Percentiles rank a stretch among this genome's conserved stretches.
These are phyloP conservation scores for Philereme vetulata DNA, from an alignment of 2,888 invertebrate genomes.

Conservation along the genomic window DNA sequence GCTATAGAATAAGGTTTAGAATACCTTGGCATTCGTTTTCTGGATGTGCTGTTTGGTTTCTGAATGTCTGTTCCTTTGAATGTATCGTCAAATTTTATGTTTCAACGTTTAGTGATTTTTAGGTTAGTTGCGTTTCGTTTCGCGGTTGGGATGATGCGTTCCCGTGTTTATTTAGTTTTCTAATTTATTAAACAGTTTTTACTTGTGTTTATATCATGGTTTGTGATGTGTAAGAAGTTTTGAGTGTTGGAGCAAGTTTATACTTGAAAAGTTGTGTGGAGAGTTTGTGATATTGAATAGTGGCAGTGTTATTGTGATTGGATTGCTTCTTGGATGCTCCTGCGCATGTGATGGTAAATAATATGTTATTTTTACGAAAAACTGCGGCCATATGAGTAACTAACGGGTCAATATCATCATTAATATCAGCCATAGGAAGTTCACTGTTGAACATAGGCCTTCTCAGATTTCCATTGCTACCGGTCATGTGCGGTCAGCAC, in stretches of 20 bases:
- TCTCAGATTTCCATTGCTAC: no score
- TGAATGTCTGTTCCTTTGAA: slow-evolving; percentile 63
- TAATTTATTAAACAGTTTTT: slow-evolving; percentile 27
- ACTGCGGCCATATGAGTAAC: no score
- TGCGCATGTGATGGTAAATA: slow-evolving; percentile 20
- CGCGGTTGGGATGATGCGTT: slow-evolving; percentile 56
- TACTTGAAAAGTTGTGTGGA: neutral
- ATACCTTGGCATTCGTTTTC: slow-evolving; percentile 36
- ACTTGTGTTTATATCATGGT: slow-evolving; percentile 23
- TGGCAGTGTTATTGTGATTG: slow-evolving; percentile 18
- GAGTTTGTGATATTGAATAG: slow-evolving; percentile 24
- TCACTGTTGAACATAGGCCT: no score
- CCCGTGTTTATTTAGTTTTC: slow-evolving; percentile 36
- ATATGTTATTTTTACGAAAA: neutral
- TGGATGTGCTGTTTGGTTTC: slow-evolving; percentile 41
- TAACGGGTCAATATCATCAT: no score
- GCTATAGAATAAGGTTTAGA: slow-evolving; percentile 41
- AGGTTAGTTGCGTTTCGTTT: slow-evolving; percentile 72
- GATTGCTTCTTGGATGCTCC: slow-evolving; percentile 31
- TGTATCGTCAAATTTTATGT: slow-evolving; percentile 73
- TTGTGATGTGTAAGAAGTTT: slow-evolving; percentile 14
- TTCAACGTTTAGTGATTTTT: slow-evolving; percentile 60
- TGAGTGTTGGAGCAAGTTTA: slow-evolving; percentile 17
- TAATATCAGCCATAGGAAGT: no score
- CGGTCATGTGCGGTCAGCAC: no score